Conservation (phyloP, 2,113 vertebrate species). For the Daubentonia madagascariensis region DNA sequence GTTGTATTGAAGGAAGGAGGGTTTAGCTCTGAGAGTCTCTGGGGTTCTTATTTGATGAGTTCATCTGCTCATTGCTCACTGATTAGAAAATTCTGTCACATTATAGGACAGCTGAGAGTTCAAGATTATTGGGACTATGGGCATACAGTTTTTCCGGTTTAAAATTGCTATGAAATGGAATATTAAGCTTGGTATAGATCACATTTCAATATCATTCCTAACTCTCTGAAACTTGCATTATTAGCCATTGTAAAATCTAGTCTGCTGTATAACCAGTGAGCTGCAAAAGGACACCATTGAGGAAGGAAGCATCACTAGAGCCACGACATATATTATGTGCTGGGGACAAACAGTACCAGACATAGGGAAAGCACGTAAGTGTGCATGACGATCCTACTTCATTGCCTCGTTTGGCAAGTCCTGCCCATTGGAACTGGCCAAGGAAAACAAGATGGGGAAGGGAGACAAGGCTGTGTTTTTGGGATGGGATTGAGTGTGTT, state of each 20-base stretch:
- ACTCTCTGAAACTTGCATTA: not conserved
- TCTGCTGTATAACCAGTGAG: not conserved
- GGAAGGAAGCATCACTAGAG: not conserved
- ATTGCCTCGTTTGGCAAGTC: rapidly evolving
- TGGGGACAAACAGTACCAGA: not conserved
- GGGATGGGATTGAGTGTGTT: not conserved
- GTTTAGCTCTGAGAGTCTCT: not conserved
- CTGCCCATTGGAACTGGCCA: too few relatives aligned
- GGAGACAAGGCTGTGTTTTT: not conserved
- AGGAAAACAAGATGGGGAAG: rapidly evolving
- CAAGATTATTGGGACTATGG: not conserved
- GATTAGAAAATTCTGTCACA: not conserved
- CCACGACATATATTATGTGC: not conserved
- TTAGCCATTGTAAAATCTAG: not conserved
- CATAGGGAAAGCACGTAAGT: not conserved
- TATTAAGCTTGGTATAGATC: not conserved
- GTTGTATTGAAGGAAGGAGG: not conserved
- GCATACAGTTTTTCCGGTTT: not conserved
- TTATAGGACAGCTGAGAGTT: not conserved
- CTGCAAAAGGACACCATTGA: not conserved
- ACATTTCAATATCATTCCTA: not conserved
- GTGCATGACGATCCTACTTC: not conserved
- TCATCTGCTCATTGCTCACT: not conserved
- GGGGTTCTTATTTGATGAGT: not conserved
- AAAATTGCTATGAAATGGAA: not conserved